A percentile compares a stretch with the other conserved stretches of the same genome.
Evolutionary conservation across 1,140 invertebrate genomes (phyloP).

Genomic region (Camponotus pennsylvanicus): DNA sequence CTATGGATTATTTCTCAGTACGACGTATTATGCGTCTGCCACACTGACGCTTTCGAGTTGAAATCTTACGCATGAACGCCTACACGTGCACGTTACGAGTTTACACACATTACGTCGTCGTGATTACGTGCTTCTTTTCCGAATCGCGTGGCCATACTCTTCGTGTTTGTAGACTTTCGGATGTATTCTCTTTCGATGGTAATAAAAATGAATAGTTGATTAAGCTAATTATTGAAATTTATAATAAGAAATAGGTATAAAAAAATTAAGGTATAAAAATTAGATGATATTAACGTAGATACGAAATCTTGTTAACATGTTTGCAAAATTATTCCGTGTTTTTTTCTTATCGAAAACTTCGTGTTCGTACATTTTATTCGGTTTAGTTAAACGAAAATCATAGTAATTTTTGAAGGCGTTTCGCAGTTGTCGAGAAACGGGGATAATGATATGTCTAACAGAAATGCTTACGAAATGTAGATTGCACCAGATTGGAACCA

Average conservation of each 20-base stretch:
- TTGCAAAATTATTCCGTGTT: neutral
- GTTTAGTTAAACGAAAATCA: neutral
- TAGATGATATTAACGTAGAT: neutral
- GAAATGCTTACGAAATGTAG: constrained; percentile 20
- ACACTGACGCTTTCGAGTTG: constrained; percentile 63
- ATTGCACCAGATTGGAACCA: constrained; percentile 14
- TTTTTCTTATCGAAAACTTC: neutral
- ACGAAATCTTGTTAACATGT: neutral
- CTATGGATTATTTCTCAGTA: constrained; percentile 77
- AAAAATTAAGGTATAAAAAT: neutral
- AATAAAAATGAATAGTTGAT: neutral
- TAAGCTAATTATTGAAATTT: neutral
- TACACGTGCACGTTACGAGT: constrained; percentile 34
- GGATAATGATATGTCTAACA: constrained; percentile 1
- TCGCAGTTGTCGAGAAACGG: neutral
- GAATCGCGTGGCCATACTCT: neutral
- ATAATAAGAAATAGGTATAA: neutral
- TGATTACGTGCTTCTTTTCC: constrained; percentile 65
- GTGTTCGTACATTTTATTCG: neutral
- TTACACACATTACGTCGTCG: constrained; percentile 66
- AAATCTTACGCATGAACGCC: constrained; percentile 61
- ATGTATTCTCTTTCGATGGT: neutral
- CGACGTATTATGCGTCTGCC: constrained; percentile 64
- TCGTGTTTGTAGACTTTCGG: neutral
- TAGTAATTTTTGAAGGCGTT: neutral